Conservation (phyloP, 2,797 vertebrate species). For the Meriones psammophilus region DNA sequence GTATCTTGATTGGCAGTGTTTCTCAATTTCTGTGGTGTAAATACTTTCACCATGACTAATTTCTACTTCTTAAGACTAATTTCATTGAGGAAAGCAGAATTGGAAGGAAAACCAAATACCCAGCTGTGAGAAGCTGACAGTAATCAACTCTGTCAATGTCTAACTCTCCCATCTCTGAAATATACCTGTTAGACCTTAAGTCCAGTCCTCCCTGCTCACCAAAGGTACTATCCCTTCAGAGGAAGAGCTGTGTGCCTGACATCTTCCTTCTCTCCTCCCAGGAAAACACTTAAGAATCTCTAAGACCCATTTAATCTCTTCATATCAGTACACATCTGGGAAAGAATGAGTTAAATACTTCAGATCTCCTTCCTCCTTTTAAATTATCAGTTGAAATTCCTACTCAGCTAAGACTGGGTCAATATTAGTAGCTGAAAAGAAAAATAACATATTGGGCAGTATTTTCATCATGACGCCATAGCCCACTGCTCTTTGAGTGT, state of each 20-base stretch:
- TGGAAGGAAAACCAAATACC: not conserved
- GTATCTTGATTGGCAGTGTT: not conserved
- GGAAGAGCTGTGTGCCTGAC: not conserved
- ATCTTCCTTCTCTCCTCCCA: not conserved
- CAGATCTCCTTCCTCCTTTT: slow-evolving; percentile 7
- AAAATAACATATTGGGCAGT: not conserved
- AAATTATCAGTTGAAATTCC: slow-evolving; percentile 9
- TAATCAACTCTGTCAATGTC: not conserved
- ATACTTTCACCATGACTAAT: not conserved
- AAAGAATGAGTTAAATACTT: not conserved
- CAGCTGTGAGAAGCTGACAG: not conserved
- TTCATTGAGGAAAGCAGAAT: not conserved
- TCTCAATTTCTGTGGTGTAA: not conserved
- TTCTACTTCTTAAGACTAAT: not conserved
- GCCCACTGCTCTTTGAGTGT: not conserved
- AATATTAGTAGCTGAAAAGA: slow-evolving; percentile 26
- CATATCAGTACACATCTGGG: not conserved
- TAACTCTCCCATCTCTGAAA: not conserved
- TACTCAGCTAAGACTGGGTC: not conserved
- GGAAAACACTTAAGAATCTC: slow-evolving; percentile 20
- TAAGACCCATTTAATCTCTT: not conserved
- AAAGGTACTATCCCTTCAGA: not conserved
- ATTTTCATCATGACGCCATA: not conserved
- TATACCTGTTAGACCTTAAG: not conserved
- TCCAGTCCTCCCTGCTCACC: not conserved